Conservation (phyloP, 2,888 invertebrate species). For the Pollenia griseotomentosa region DNA sequence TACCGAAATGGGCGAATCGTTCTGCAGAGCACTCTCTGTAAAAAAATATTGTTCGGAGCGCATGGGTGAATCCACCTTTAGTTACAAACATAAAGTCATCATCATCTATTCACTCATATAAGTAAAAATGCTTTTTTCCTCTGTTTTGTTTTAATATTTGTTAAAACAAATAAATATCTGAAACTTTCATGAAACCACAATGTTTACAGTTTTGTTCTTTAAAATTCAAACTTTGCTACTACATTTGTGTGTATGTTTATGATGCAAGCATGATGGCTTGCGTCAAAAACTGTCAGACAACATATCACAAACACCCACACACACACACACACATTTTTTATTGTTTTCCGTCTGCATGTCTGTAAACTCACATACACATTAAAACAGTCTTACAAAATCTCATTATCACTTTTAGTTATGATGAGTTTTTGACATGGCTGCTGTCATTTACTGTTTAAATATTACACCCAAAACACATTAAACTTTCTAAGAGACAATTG, state of each 20-base stretch:
- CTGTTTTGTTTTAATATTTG: neutral
- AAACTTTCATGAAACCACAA: conserved; percentile 42
- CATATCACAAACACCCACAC: neutral
- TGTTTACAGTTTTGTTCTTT: conserved; percentile 31
- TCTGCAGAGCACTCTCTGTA: too few species aligned
- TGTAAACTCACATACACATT: neutral
- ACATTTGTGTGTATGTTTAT: neutral
- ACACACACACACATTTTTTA: conserved; percentile 4
- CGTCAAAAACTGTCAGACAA: conserved; percentile 12
- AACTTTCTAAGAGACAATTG: conserved; percentile 9
- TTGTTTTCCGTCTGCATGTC: conserved; percentile 1
- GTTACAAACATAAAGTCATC: neutral
- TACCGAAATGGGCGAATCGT: too few species aligned
- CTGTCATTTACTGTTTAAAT: conserved; percentile 63
- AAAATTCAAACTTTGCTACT: conserved; percentile 8
- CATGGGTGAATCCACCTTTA: neutral
- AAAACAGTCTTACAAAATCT: conserved; percentile 6
- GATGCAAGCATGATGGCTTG: conserved; percentile 25
- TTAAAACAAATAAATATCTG: conserved; percentile 16
- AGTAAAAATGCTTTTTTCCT: neutral
- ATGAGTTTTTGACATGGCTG: conserved; percentile 58
- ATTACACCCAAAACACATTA: conserved; percentile 51
- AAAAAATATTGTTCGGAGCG: too few species aligned
- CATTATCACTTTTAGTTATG: conserved; percentile 39
- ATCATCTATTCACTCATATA: neutral